Percentiles rank a stretch among this genome's conserved stretches.
These are phyloP conservation scores for Hypanus sabinus DNA, from an alignment of 2,113 vertebrate genomes.

Conservation along the genomic window DNA sequence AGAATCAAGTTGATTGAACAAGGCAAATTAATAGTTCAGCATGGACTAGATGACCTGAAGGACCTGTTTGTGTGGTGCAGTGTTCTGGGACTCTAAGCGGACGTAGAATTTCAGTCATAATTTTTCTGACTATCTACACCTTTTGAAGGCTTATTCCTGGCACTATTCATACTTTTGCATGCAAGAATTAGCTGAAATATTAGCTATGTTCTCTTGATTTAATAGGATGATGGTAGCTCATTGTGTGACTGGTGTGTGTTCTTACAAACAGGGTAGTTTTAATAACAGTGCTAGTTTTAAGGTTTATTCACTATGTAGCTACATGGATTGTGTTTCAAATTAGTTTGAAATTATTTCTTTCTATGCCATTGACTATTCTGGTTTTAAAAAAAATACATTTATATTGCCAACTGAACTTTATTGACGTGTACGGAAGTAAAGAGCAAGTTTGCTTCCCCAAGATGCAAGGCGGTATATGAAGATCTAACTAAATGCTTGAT, in stretches of 20 bases:
- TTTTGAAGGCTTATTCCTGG: too few species aligned
- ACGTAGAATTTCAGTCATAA: too few species aligned
- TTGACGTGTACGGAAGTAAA: not conserved
- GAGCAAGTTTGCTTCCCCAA: not conserved
- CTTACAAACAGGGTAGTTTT: too few species aligned
- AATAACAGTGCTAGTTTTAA: not conserved
- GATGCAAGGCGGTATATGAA: not conserved
- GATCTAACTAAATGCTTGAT: conserved; percentile 13
- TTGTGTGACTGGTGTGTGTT: not conserved
- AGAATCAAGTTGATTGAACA: too few species aligned
- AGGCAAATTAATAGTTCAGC: too few species aligned
- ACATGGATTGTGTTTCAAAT: not conserved
- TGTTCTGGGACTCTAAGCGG: too few species aligned
- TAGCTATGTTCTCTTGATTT: not conserved
- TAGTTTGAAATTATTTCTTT: not conserved
- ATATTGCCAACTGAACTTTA: not conserved
- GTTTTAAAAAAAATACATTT: not conserved
- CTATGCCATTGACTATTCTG: not conserved
- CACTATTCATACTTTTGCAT: too few species aligned
- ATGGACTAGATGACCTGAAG: too few species aligned
- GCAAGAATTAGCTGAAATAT: too few species aligned
- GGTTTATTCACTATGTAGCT: not conserved
- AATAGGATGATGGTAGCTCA: not conserved
- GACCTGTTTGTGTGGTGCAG: too few species aligned
- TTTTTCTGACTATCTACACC: too few species aligned